These are phyloP conservation scores for Pantala flavescens DNA, from an alignment of 1,140 invertebrate genomes.

Conservation along the genomic window DNA sequence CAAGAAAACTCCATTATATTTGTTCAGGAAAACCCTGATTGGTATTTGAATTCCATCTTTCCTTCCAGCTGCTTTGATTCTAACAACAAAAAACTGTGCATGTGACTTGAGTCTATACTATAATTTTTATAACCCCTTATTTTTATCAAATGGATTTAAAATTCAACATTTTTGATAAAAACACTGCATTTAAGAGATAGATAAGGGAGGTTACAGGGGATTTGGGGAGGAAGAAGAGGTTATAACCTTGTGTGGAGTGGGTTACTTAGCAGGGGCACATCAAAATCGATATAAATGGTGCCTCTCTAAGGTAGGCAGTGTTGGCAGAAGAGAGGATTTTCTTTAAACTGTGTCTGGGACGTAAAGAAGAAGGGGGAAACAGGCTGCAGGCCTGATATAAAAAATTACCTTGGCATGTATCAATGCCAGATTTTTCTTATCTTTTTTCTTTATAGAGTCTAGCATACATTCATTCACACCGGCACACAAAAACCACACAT, in stretches of 20 bases:
- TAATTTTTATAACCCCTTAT: no score
- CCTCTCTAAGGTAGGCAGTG: constrained; percentile 1
- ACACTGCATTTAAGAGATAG: no score
- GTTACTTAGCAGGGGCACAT: not conserved
- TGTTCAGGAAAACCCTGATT: no score
- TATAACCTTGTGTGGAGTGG: not conserved
- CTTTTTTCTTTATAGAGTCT: not conserved
- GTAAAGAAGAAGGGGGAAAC: not conserved
- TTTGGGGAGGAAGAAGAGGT: not conserved
- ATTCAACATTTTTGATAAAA: no score
- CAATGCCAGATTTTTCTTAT: not conserved
- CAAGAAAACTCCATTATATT: no score
- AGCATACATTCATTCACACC: not conserved
- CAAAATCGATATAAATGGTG: not conserved
- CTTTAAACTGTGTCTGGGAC: not conserved
- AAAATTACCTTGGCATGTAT: not conserved
- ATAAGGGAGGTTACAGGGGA: not conserved
- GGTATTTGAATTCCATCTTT: no score
- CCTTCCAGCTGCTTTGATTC: no score
- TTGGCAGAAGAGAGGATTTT: not conserved
- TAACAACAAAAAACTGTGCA: no score
- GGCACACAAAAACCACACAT: not conserved
- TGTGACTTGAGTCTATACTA: no score
- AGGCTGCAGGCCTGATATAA: not conserved
- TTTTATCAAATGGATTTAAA: no score